phyloP scores from a whole-genome alignment of 2,113 vertebrate genomes.

The Dasyurus viverrinus region DNA sequence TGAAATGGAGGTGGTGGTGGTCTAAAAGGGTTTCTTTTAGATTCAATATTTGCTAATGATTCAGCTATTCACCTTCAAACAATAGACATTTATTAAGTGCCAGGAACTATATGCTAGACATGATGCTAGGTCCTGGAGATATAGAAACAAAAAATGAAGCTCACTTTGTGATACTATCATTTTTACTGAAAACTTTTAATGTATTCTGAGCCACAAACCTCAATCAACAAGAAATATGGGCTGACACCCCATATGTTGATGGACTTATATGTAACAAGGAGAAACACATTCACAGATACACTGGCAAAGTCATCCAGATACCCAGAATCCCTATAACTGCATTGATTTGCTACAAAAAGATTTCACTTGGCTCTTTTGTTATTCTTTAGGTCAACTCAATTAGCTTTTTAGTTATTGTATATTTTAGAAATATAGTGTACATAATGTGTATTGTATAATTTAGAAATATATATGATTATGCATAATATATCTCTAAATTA shows the following conservation, averaged over 20 bases:
- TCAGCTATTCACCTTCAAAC: not conserved
- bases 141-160: not conserved
- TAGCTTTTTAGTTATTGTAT: not conserved
- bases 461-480: too few relatives aligned
- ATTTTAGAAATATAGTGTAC: not conserved
- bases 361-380: not conserved
- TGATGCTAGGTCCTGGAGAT: not conserved
- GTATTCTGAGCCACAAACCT: not conserved
- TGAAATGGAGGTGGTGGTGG: not conserved
- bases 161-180: not conserved
- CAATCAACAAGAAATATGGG: not conserved
- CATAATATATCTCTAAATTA: too few relatives aligned
- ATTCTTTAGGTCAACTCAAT: not conserved
- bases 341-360: not conserved
- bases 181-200: not conserved
- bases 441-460: too few relatives aligned
- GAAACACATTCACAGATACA: not conserved
- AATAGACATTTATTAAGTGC: not conserved
- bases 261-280: not conserved
- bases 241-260: not conserved
- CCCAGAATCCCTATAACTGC: not conserved
- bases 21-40: not conserved
- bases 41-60: not conserved
- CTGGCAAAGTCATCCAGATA: not conserved
- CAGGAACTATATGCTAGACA: not conserved